Base-by-base conservation (phyloP, 1,140 invertebrate genomes). In the Macrobrachium rosenbergii region DNA sequence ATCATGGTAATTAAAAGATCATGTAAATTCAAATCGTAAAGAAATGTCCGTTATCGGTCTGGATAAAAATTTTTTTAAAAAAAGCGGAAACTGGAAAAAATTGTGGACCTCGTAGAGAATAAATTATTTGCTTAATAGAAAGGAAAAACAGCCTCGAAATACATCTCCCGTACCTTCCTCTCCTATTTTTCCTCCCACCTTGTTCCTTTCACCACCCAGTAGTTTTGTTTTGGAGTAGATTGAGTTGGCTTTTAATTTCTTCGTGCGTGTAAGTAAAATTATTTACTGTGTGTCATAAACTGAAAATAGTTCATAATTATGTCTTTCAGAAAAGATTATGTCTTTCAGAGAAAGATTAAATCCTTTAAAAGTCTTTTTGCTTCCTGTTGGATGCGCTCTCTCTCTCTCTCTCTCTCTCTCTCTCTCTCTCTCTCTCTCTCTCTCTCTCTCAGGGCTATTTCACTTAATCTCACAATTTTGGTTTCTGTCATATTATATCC, bases 341-440 rank as follows among this genome's bases (percentile, higher is more conserved):
- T 12, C 43, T 21, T 43, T 10, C 28, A 45, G 17, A 21, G n/a
- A 59, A n/a, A 23, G 12, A 79, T 79, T 45, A 17, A 58, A 60
- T 28, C 17, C 58, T 21, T 72, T 16, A 28, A 23, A 64, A 43
- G 60, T 81, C 21, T 67, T n/a, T n/a, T 67, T 28, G 17, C 21
- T 21, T 37, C 43, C 23, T 58, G 62, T 37, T 64, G 63, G 19
- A 21, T 69, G 80, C 81, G 72, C 80, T 82, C 80, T 82, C 80
- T 82, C 80, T 82, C 62, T 82, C 80, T 82, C 80, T 82, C 62
- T 82, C 80, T 82, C 80, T 82, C 80, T 82, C 80, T 63, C 43
- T 77, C 82, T 76, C 72, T 84, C 72, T 76, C 60, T 84, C n/a
- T 45, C 58, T 63, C 58, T 76, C 72, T 63, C 23, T 76, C 72